Base-by-base conservation (phyloP, 2,113 vertebrate genomes). In the Corvus hawaiiensis region DNA sequence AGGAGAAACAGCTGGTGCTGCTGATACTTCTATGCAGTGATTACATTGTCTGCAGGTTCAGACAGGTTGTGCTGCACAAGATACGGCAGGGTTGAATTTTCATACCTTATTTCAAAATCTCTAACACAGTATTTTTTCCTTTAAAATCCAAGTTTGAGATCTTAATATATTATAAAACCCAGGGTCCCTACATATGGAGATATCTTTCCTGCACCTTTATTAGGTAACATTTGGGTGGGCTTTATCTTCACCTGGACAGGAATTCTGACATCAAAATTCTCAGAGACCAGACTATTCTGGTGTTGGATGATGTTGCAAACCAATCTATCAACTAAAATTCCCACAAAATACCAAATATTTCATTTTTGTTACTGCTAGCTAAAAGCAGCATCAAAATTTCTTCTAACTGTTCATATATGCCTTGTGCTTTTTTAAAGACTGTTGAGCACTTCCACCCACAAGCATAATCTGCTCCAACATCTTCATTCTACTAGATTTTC, bases 351-450 rank as follows among this genome's bases (percentile, higher is more conserved):
- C 13, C 15, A 61, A 44, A 73, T n/a, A 39, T 8, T 66, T 85
- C 7, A 39, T n/a, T 51, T 27, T 39, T 64, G 3, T 19, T 78
- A 55, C 10, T 51, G 21, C 17, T 72, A 56, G 7, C 27, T 88
- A n/a, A 92, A 79, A 90, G 49, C 5, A 69, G 6, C 26, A 62
- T 26, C 11, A 83, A 62, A 37, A 66, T 73, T 76, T 87, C 39
- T 76, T 32, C 16, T 33, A 55, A 69, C 11, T n/a, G 12, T 44
- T 78, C 0, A 0, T 39, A 7, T 33, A 37, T 22, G 5, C 18
- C 48, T 87, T 83, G 54, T n/a, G 23, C 21, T 81, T 89, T 88
- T 72, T 56, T 79, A 18, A 79, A 85, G 32, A 52, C 30, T n/a
- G 6, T 77, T 3, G 4, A 83, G 22, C 51, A 55, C 16, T 92